phyloP scores from a whole-genome alignment of 92 coral and sea anemone genomes.

The Paragorgia papillata region DNA sequence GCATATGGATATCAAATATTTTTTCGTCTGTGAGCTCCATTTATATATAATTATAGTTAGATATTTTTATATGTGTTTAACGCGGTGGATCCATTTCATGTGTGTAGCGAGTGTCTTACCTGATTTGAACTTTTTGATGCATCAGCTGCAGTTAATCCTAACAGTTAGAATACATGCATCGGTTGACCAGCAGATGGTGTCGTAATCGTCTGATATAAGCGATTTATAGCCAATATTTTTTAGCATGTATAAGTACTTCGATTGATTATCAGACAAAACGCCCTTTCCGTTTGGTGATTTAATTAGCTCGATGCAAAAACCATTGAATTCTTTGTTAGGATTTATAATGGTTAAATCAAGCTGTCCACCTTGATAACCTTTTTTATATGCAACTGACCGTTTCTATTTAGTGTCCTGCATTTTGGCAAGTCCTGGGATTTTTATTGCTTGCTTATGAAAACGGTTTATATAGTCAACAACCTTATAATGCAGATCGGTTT shows the following conservation, averaged over 20 bases:
- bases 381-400: neutral
- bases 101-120: too few relatives aligned
- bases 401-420: neutral
- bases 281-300: neutral
- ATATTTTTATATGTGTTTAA: too few relatives aligned
- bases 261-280: neutral
- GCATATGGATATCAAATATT: too few relatives aligned
- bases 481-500: conserved; percentile 3
- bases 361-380: conserved; percentile 25
- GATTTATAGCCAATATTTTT: neutral
- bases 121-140: too few relatives aligned
- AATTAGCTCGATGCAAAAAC: neutral
- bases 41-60: too few relatives aligned
- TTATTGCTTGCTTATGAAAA: neutral
- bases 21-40: too few relatives aligned
- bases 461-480: conserved; percentile 4
- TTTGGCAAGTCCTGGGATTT: conserved; percentile 7
- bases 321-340: neutral
- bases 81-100: too few relatives aligned
- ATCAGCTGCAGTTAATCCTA: too few relatives aligned
- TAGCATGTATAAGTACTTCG: neutral
- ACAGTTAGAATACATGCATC: neutral
- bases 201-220: neutral
- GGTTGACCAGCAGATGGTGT: neutral
- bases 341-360: conserved; percentile 30